A percentile compares a stretch with the other conserved stretches of the same genome.
These are phyloP conservation scores for Coracias cyanogaster DNA, from an alignment of 2,797 vertebrate genomes.

Conservation along the genomic window DNA sequence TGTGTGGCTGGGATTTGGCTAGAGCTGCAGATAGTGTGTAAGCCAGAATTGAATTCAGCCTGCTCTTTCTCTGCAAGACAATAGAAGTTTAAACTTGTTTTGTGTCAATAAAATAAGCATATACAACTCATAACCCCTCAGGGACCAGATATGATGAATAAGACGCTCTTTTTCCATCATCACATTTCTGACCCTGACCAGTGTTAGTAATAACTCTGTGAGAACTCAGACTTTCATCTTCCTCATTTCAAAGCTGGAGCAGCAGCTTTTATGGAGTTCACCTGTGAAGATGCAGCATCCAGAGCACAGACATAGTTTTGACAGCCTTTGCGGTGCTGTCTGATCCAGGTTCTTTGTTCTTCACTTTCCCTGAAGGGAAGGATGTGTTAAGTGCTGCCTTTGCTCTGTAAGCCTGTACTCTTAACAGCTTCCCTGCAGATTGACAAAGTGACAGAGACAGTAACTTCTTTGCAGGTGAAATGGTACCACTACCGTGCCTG, in stretches of 20 bases:
- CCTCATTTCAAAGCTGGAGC: neutral
- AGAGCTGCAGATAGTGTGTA: conserved; percentile 18
- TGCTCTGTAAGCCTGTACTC: neutral
- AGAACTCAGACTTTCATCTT: neutral
- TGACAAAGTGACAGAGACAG: neutral
- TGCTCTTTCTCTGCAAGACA: conserved; percentile 56
- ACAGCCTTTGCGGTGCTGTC: neutral
- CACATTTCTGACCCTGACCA: conserved; percentile 14
- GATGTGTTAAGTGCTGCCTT: neutral
- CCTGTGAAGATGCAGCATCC: neutral
- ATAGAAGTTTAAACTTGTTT: conserved; percentile 55
- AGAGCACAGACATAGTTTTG: neutral
- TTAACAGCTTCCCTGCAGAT: neutral
- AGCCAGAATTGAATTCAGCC: conserved; percentile 52
- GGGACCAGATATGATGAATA: conserved; percentile 34
- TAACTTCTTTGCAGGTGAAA: neutral
- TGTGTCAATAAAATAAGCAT: conserved; percentile 54
- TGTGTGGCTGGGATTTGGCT: conserved; percentile 63
- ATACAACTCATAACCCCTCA: conserved; percentile 10
- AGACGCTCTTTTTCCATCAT: conserved; percentile 50
- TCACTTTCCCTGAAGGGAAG: neutral
- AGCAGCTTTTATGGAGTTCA: neutral
- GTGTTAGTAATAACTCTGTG: conserved; percentile 5
- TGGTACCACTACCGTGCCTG: neutral
- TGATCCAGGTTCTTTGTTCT: neutral